Base-by-base conservation (phyloP, 2,113 vertebrate species). In the Phylloscopus trochiloides region DNA sequence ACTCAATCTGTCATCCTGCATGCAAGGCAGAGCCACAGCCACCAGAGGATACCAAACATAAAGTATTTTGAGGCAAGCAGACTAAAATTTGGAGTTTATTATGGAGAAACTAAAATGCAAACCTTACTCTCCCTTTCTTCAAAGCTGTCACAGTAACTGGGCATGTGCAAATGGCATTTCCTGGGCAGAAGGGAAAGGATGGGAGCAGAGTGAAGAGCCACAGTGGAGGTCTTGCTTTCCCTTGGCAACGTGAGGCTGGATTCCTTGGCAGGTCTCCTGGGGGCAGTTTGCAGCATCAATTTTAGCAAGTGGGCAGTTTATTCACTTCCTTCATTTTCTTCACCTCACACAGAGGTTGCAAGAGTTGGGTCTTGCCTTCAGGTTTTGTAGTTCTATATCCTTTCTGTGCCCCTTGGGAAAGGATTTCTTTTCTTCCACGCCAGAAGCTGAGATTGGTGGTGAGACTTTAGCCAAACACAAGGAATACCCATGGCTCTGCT, bases 1-100 rank as follows among this genome's bases (percentile, higher is more conserved):
- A 90, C 92, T 95, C 94, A 88, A 74, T 96, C 82, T 96, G 94
- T 96, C 93, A 95, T 78, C 86, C 59, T 84, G 68, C 43, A 61
- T 63, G 72, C 55, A 68, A 90, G 51, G 43, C 72, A 94, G n/a
- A 88, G 45, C n/a, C 52, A 68, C 48, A 88, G 72, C 16, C 72
- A 92, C 22, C 40, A 75, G 75, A 82, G 54, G 52, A 90, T 75
- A 81, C 24, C 80, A 78, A 91, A 7, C 24, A 66, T 36, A 90
- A 95, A 90, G 51, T 50, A 76, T 70, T 76, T 87, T 55, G 38
- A 94, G 34, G 63, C 59, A 79, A 90, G 72, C 68, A 78, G 65
- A 48, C 43, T 90, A 42, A 59, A 96, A 86, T 31, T 74, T 90
- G 45, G 32, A 43, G 32, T 73, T 68, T 18, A 26, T 74, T 79